These are phyloP conservation scores for Andrena chrysosceles DNA, from an alignment of 2,888 invertebrate species.

Conservation along the genomic window DNA sequence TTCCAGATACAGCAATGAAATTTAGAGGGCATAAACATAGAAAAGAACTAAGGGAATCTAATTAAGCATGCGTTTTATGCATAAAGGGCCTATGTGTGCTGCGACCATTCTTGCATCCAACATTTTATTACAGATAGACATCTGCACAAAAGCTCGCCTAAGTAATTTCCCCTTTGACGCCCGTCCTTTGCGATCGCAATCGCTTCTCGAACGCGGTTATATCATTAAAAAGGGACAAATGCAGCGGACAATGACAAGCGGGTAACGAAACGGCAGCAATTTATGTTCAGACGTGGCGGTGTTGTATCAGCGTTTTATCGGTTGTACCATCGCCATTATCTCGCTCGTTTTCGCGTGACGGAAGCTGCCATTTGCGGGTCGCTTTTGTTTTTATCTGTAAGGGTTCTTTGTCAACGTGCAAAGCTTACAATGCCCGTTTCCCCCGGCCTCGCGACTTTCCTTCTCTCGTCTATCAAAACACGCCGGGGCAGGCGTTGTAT, in stretches of 20 bases:
- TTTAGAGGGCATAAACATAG: too few species aligned
- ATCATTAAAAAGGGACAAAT: not conserved
- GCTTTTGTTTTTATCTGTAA: constrained; percentile 49
- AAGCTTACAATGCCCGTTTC: constrained; percentile 8
- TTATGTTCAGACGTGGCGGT: constrained; percentile 40
- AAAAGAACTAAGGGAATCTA: too few species aligned
- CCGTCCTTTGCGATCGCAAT: not conserved
- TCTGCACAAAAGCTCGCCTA: too few species aligned
- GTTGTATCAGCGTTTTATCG: constrained; percentile 51
- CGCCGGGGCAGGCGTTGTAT: not conserved
- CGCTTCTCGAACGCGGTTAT: not conserved
- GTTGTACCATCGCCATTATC: constrained; percentile 46
- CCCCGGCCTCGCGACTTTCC: not conserved
- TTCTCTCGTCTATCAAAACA: constrained; percentile 4
- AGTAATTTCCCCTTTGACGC: too few species aligned
- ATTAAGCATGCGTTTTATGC: too few species aligned
- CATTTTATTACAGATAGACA: too few species aligned
- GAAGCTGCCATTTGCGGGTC: constrained; percentile 31
- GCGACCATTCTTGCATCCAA: too few species aligned
- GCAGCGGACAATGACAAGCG: constrained; percentile 16
- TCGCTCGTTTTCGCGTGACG: constrained; percentile 48
- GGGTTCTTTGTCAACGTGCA: constrained; percentile 36
- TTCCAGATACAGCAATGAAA: too few species aligned
- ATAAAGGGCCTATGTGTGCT: too few species aligned
- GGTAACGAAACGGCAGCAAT: constrained; percentile 44